Conservation (phyloP, 2,888 invertebrate genomes). For the Plagodis pulveraria region DNA sequence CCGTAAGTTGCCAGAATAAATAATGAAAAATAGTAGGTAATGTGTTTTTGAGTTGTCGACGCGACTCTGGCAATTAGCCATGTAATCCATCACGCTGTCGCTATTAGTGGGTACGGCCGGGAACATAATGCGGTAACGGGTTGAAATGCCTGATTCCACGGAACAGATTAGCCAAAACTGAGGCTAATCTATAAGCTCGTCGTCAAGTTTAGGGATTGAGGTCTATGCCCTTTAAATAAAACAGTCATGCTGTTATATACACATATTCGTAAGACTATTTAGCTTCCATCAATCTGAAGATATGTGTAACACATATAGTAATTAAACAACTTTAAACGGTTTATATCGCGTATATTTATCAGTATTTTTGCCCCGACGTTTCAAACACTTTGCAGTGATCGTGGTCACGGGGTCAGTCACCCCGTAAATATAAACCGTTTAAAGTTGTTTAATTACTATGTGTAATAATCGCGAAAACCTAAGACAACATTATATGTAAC, state of each 20-base stretch:
- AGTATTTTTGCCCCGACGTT: too few relatives aligned
- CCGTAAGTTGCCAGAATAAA: conserved; percentile 61
- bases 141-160: conserved; percentile 12
- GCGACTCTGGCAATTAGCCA: conserved; percentile 60
- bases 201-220: background rate
- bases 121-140: conserved; percentile 21
- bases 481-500: too few relatives aligned
- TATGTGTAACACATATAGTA: too few relatives aligned
- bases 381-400: too few relatives aligned
- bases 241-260: background rate
- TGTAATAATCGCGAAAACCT: too few relatives aligned
- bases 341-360: too few relatives aligned
- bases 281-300: too few relatives aligned
- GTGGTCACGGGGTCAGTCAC: too few relatives aligned
- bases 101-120: conserved; percentile 38
- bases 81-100: conserved; percentile 65
- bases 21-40: conserved; percentile 71
- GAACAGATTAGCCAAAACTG: conserved; percentile 21
- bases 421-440: too few relatives aligned
- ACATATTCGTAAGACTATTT: too few relatives aligned
- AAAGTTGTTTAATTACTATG: too few relatives aligned
- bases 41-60: conserved; percentile 55
- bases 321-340: too few relatives aligned
- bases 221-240: background rate
- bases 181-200: conserved; percentile 8